Percentiles rank a stretch among this genome's conserved stretches.
phyloP scores from a whole-genome alignment of 2,113 vertebrate species.

The Ammodramus savannarum region DNA sequence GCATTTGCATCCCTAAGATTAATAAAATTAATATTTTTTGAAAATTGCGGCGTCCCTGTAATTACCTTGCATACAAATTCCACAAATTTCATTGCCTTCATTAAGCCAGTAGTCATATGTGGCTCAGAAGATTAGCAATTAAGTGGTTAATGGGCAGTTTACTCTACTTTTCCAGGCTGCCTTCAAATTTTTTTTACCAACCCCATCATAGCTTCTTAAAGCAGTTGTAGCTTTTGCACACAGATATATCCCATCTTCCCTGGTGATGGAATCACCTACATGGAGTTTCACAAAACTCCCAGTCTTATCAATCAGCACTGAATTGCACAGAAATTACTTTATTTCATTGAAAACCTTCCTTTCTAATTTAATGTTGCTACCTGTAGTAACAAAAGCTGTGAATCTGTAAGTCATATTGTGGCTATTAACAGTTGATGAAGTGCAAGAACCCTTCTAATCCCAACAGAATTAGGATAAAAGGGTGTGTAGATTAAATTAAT shows the following conservation, averaged over 20 bases:
- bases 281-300: background rate
- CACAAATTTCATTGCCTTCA: background rate
- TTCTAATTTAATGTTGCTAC: background rate
- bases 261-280: background rate
- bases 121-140: background rate
- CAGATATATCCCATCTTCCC: background rate
- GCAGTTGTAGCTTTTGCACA: background rate
- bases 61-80: background rate
- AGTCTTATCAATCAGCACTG: background rate
- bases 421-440: background rate
- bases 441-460: background rate
- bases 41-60: background rate
- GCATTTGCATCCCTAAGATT: background rate
- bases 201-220: background rate
- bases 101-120: background rate
- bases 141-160: background rate
- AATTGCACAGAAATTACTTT: background rate
- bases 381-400: fast-evolving
- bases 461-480: background rate
- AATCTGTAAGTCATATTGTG: background rate
- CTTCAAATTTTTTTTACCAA: background rate
- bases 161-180: background rate
- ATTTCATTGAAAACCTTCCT: background rate
- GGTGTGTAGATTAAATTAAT: background rate
- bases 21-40: conserved; percentile 3